Base-by-base conservation (phyloP, 2,888 invertebrate genomes). In the Machimus rusticus region DNA sequence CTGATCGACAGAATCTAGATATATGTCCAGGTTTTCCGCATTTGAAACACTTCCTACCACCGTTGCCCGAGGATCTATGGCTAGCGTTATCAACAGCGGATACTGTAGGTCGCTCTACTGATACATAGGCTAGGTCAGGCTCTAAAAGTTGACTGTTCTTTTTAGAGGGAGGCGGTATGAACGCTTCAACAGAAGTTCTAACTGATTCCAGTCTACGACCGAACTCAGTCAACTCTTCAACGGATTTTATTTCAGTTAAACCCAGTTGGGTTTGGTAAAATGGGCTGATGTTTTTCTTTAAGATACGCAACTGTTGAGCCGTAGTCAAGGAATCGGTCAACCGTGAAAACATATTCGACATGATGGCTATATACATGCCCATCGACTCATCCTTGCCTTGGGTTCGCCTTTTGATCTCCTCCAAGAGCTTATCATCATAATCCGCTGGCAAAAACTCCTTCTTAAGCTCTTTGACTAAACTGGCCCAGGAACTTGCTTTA, bases 341-440 rank as follows among this genome's bases (percentile, higher is more conserved):
- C 14, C 81, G n/a, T 4, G 5, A 43, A 19, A 87, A 82, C 51
- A 87, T 34, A 16, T 51, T 14, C 14, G 9, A 16, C 87, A 82
- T 87, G 19, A 57, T 57, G 14, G 82, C 84, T 0, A 81, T 81
- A 39, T 76, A 87, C 14, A 81, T 78, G 14, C 88, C 88, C 14
- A 88, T 88, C 1, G 74, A 74, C 37, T 88, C 87, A 5, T 37
- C 6, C 16, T 66, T 66, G 5, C 88, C 87, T n/a, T 87, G 76
- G 0, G 85, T 88, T 4, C 87, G 51, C 19, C 46, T n/a, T 43
- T 77, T 28, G 1, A 88, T 85, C 37, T 88, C 66, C n/a, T 84
- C 87, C 74, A 82, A 77, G 0, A 87, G 74, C 23, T 77, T 16
- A 31, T 88, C 88, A 6, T 88, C 79, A 28, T 87, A 87, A 2